A percentile compares a stretch with the other conserved stretches of the same genome.
These are phyloP conservation scores for Pteropus alecto DNA, from an alignment of 2,113 vertebrate genomes.

Conservation along the genomic window DNA sequence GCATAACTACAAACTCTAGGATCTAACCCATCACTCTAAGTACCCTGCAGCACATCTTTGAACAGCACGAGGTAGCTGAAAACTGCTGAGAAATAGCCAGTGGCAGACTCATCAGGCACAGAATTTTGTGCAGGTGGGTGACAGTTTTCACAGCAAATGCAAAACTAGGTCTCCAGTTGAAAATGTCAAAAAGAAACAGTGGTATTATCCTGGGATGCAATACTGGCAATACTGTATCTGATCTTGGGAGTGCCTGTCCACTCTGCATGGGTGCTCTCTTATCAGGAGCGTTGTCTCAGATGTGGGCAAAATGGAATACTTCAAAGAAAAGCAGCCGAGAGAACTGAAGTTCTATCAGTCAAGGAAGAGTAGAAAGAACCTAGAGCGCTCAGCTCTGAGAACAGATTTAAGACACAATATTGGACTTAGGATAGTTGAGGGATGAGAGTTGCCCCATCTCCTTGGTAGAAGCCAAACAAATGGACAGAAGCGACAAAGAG, in stretches of 20 bases:
- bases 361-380: background rate
- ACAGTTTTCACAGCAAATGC: background rate
- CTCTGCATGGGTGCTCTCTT: background rate
- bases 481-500: background rate
- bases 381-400: background rate
- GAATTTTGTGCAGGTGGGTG: background rate
- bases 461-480: background rate
- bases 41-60: background rate
- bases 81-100: background rate
- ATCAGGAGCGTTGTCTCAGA: background rate
- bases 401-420: background rate
- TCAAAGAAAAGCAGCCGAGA: background rate
- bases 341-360: background rate
- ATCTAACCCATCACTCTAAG: background rate
- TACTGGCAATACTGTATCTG: background rate
- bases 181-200: slow-evolving; percentile 25
- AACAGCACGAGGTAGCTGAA: background rate
- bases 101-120: background rate
- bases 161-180: slow-evolving; percentile 10
- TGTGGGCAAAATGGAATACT: background rate
- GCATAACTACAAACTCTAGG: background rate
- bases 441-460: background rate
- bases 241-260: background rate
- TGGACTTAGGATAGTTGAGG: background rate
- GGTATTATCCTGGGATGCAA: background rate